phyloP scores from a whole-genome alignment of 1,140 invertebrate genomes.

The Aradophagus sp. region DNA sequence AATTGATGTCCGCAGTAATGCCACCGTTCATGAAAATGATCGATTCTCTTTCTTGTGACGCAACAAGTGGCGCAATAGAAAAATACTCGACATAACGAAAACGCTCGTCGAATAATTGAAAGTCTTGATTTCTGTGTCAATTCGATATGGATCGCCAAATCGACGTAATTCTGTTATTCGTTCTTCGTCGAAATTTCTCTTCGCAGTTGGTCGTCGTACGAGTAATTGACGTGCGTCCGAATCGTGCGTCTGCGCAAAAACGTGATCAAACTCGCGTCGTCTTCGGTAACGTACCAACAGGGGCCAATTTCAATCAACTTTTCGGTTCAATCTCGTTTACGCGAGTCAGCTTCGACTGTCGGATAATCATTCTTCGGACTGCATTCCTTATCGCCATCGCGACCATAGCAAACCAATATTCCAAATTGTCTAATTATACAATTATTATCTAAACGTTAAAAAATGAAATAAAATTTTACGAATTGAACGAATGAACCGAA shows the following conservation, averaged over 20 bases:
- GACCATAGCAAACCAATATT: too few relatives aligned
- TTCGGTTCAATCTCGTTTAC: conserved; percentile 24
- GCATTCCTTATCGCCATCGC: too few relatives aligned
- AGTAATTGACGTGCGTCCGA: conserved; percentile 64
- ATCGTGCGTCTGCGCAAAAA: conserved; percentile 44
- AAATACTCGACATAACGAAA: conserved; percentile 21
- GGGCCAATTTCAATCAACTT: conserved; percentile 33
- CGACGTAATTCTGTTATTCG: conserved; percentile 65
- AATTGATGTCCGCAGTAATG: too few relatives aligned
- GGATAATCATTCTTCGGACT: too few relatives aligned
- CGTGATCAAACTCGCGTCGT: conserved; percentile 29
- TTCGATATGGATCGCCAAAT: conserved; percentile 49
- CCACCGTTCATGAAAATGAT: too few relatives aligned
- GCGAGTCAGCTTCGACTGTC: conserved; percentile 20
- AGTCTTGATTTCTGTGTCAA: conserved; percentile 52
- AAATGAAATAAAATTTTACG: too few relatives aligned
- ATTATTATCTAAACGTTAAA: too few relatives aligned
- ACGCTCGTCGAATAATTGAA: conserved; percentile 35
- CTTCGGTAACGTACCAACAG: conserved; percentile 26
- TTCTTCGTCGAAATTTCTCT: conserved; percentile 66
- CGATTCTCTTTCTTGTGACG: too few relatives aligned
- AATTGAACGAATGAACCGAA: too few relatives aligned
- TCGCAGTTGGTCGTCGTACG: conserved; percentile 56
- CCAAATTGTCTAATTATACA: too few relatives aligned
- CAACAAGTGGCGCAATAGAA: conserved; percentile 13